Evolutionary conservation across 2,113 vertebrate genomes (phyloP), one percentile per base, ranked within the genome.

Genomic region (Pogona vitticeps): DNA sequence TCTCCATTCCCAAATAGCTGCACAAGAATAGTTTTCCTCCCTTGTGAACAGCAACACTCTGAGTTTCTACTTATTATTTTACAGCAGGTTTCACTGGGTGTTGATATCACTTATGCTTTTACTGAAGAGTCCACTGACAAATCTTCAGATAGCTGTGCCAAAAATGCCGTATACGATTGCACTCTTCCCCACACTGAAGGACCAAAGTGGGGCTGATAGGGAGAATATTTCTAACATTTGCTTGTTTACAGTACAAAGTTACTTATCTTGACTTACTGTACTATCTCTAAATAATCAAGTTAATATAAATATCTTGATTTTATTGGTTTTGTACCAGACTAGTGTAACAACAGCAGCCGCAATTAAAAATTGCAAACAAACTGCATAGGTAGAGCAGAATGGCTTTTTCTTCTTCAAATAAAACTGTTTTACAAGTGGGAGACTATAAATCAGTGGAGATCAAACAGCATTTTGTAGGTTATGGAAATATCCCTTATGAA

Each of bases 61-160:
- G 88, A 91, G 88, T 75, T 88, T 92, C 91, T 90, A 88, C 95
- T 96, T 95, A 96, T 96, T 96, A 95, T 96, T 93, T 94, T 96
- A 96, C 96, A 91, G 86, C 95, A 96, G 95, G 88, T 95, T 95
- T 95, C 89, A 90, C 88, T 89, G 82, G 89, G 86, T 86, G 87
- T 91, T 93, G 91, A 91, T 95, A 92, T 88, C 92, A 91, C 89
- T 90, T 91, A 86, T 91, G 90, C 92, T 90, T 88, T 90, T 93
- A 88, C 52, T 90, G n/a, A 79, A 83, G 82, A 92, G 85, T 88
- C 85, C 76, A 89, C 90, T 93, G 91, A 91, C 91, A 94, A 92
- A 92, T 86, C 86, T 87, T 91, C 86, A 87, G 46, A 92, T 92
- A 86, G 80, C 87, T 87, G 88, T 91, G 88, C 83, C 28, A 88